Evolutionary conservation across 1,140 invertebrate genomes (phyloP).

Genomic region (Uloborus diversus): DNA sequence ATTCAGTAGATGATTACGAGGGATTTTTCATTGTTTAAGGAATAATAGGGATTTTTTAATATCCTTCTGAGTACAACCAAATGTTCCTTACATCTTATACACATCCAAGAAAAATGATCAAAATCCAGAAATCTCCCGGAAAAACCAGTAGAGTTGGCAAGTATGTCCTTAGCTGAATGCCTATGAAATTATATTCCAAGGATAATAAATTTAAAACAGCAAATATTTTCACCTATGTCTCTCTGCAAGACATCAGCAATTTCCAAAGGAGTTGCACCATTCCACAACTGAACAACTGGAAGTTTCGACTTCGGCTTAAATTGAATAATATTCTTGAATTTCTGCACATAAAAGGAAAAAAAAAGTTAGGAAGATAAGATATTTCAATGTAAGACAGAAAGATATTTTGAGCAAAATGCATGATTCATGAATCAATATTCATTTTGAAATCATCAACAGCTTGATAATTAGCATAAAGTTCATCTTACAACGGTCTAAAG

Average conservation of each 20-base stretch:
- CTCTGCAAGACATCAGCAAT: constrained; percentile 72
- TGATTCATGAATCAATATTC: too few relatives aligned
- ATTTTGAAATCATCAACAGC: too few relatives aligned
- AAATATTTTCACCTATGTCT: constrained; percentile 66
- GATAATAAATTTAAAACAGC: background rate
- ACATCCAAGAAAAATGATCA: background rate
- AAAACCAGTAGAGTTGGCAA: too few relatives aligned
- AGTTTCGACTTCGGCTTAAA: constrained; percentile 68
- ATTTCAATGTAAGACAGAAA: too few relatives aligned
- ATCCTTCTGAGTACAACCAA: background rate
- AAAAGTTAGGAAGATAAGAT: too few relatives aligned
- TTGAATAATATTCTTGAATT: constrained; percentile 68
- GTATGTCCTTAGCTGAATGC: background rate
- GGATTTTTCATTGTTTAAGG: too few relatives aligned
- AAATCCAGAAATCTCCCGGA: too few relatives aligned
- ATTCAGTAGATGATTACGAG: too few relatives aligned
- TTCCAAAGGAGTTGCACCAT: constrained; percentile 79
- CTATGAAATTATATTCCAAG: background rate
- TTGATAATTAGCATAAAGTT: too few relatives aligned
- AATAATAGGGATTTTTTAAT: background rate
- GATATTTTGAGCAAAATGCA: too few relatives aligned
- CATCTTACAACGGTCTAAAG: too few relatives aligned
- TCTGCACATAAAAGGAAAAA: constrained; percentile 65
- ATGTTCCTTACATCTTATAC: too few relatives aligned
- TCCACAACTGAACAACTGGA: constrained; percentile 75